A percentile compares a stretch with the other conserved stretches of the same genome.
phyloP scores from a whole-genome alignment of 1,140 invertebrate species.

The Drosophila kohkoa region DNA sequence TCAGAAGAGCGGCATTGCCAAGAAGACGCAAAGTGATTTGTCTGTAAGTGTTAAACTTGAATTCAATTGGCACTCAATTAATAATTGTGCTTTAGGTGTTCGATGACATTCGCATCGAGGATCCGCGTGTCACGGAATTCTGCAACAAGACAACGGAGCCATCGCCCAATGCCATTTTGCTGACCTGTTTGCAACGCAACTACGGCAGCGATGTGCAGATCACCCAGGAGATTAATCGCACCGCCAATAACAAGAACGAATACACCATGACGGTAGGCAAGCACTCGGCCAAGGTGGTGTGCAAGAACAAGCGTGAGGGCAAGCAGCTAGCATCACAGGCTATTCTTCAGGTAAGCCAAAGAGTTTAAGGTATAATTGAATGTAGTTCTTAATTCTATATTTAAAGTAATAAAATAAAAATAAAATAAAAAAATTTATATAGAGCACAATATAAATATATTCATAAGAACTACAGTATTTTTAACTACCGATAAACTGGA shows the following conservation, averaged over 20 bases:
- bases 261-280: slow-evolving; percentile 98
- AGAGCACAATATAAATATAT: too few relatives aligned
- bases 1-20: slow-evolving; percentile 79
- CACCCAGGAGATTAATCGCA: slow-evolving; percentile 93
- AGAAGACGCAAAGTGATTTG: slow-evolving; percentile 87
- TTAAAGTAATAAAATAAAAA: too few relatives aligned
- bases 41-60: slow-evolving; percentile 85
- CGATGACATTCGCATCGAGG: slow-evolving; percentile 96
- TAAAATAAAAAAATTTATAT: too few relatives aligned
- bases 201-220: slow-evolving; percentile 96
- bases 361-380: too few relatives aligned
- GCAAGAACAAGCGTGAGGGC: slow-evolving; percentile 98
- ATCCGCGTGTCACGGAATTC: slow-evolving; percentile 96
- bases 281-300: slow-evolving; percentile 94
- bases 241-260: slow-evolving; percentile 97
- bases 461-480: too few relatives aligned
- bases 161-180: slow-evolving; percentile 95
- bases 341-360: slow-evolving; percentile 90
- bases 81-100: slow-evolving; percentile 89
- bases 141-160: slow-evolving; percentile 98
- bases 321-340: slow-evolving; percentile 98
- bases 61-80: background rate
- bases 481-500: too few relatives aligned
- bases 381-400: background rate
- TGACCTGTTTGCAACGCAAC: slow-evolving; percentile 96